Percentiles rank a stretch among this genome's conserved stretches.
phyloP scores from a whole-genome alignment of 2,113 vertebrate species.

The Prinia subflava region DNA sequence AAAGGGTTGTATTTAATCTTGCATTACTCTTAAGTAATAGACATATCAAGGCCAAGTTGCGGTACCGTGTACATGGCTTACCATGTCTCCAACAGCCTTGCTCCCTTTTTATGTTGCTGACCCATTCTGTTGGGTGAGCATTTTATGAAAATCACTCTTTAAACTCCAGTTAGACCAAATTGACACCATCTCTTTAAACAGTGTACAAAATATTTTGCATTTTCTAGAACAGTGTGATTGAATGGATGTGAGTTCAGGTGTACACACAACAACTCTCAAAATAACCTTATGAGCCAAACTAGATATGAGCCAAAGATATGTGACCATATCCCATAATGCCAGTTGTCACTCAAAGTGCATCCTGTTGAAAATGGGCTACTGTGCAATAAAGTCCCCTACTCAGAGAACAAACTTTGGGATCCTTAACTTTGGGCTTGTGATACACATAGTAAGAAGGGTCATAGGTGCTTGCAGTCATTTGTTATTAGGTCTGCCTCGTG shows the following conservation, averaged over 20 bases:
- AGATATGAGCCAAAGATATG: neutral
- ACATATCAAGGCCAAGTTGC: neutral
- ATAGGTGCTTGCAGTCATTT: neutral
- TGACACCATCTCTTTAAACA: neutral
- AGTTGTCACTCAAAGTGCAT: neutral
- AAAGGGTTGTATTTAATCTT: neutral
- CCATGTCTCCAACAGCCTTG: rapidly evolving
- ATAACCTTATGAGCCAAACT: neutral
- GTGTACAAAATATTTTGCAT: neutral
- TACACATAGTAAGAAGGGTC: neutral
- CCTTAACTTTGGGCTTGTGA: neutral
- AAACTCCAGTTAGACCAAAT: neutral
- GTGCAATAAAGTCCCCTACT: neutral
- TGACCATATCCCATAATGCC: neutral
- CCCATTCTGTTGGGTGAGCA: neutral
- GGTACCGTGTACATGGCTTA: neutral
- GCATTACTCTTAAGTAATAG: neutral
- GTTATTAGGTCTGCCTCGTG: neutral
- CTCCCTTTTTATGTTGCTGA: neutral
- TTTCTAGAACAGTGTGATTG: neutral
- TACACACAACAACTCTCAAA: neutral
- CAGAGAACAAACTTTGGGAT: neutral
- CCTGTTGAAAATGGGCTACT: neutral
- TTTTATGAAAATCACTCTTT: neutral
- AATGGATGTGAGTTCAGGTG: neutral